Conservation (phyloP, 1,140 invertebrate species). For the Halyomorpha halys region DNA sequence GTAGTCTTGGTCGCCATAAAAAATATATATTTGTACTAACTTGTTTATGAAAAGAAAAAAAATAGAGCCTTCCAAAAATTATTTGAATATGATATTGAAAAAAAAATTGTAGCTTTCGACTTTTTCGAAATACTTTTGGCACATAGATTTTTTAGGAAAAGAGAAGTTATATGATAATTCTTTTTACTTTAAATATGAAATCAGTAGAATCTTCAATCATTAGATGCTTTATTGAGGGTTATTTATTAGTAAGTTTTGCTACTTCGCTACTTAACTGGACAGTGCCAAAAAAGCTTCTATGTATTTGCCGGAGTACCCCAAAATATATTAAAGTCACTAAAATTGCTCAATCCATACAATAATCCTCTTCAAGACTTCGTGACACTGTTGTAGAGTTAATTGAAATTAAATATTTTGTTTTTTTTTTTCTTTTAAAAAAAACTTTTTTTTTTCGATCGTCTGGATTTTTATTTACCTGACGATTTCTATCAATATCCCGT, state of each 20-base stretch:
- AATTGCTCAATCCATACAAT: constrained; percentile 28
- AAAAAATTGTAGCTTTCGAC: not conserved
- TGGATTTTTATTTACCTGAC: too few relatives aligned
- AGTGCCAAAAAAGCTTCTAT: constrained; percentile 27
- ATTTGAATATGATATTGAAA: constrained; percentile 13
- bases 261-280: constrained; percentile 10
- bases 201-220: constrained; percentile 1
- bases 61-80: constrained; percentile 22
- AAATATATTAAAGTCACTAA: constrained; percentile 23
- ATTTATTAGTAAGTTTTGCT: not conserved
- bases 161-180: not conserved
- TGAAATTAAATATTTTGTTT: constrained; percentile 1
- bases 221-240: not conserved
- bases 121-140: constrained; percentile 15
- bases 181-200: constrained; percentile 3
- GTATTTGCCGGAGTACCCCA: constrained; percentile 24
- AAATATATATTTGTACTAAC: constrained; percentile 24
- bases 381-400: constrained; percentile 17
- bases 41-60: not conserved
- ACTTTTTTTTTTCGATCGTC: too few relatives aligned
- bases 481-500: too few relatives aligned
- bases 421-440: too few relatives aligned
- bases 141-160: constrained; percentile 3
- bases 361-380: constrained; percentile 26
- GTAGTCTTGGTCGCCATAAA: constrained; percentile 22